These are phyloP conservation scores for Meleagris gallopavo DNA, from an alignment of 2,113 vertebrate genomes.

Conservation along the genomic window DNA sequence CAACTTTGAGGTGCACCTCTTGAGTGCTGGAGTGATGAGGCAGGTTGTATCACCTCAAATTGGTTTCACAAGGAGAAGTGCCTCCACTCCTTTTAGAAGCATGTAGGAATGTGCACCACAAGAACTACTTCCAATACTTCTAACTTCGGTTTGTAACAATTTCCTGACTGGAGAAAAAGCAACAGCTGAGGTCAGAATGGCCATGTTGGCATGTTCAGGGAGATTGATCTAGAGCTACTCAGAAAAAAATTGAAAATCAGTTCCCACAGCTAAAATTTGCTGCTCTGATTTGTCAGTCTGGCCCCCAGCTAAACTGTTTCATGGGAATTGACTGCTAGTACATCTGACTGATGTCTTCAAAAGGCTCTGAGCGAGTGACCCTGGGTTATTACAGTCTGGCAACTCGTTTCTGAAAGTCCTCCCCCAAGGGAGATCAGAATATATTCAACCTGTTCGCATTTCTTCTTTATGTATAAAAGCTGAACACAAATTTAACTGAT, in stretches of 20 bases:
- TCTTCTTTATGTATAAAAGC: background rate
- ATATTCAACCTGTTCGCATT: background rate
- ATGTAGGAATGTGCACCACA: background rate
- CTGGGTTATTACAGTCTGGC: background rate
- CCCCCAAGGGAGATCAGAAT: background rate
- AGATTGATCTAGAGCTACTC: background rate
- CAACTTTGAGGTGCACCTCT: background rate
- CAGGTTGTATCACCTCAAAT: background rate
- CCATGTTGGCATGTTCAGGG: background rate
- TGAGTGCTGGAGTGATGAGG: background rate
- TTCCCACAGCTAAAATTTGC: background rate
- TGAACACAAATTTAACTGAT: background rate
- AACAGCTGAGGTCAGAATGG: accelerated
- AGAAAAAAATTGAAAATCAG: background rate
- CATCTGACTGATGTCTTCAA: background rate
- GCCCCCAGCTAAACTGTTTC: background rate
- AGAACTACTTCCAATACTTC: background rate
- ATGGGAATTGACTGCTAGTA: background rate
- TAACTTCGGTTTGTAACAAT: background rate
- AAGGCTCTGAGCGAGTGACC: background rate
- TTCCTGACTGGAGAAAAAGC: background rate
- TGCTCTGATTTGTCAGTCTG: background rate
- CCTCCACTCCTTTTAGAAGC: background rate
- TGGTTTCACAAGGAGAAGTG: background rate
- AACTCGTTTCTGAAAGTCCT: background rate